These are phyloP conservation scores for Noctua janthina DNA, from an alignment of 2,888 invertebrate species.

Conservation along the genomic window DNA sequence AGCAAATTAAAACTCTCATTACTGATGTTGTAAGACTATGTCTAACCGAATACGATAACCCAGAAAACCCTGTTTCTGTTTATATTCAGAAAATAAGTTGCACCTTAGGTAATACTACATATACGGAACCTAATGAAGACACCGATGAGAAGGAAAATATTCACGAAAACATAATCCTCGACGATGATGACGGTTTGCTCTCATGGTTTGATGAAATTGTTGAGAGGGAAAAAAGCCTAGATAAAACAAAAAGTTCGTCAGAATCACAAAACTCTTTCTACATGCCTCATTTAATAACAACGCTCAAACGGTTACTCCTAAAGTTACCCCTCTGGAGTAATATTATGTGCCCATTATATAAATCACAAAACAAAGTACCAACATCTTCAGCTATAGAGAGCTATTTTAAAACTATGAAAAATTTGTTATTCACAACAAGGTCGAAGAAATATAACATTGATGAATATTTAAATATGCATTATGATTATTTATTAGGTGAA, in stretches of 20 bases:
- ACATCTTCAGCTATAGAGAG: constrained; percentile 53
- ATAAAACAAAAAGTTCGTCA: constrained; percentile 51
- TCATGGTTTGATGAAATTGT: constrained; percentile 54
- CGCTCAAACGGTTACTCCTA: constrained; percentile 53
- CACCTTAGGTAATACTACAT: constrained; percentile 51
- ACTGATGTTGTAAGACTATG: constrained; percentile 52
- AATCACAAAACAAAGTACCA: constrained; percentile 52
- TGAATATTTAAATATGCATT: constrained; percentile 53
- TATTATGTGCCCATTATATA: constrained; percentile 43
- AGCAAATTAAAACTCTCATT: constrained; percentile 51
- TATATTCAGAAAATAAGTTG: constrained; percentile 52
- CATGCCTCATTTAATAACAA: constrained; percentile 54
- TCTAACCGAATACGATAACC: constrained; percentile 52
- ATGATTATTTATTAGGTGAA: constrained; percentile 51
- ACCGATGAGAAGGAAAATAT: constrained; percentile 53
- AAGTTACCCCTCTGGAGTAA: constrained; percentile 56
- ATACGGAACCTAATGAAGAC: constrained; percentile 49
- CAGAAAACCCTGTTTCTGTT: constrained; percentile 50
- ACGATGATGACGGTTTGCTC: constrained; percentile 51
- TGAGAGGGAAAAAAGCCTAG: constrained; percentile 50
- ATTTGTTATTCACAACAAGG: constrained; percentile 53
- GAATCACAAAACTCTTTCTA: constrained; percentile 51
- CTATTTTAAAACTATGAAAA: constrained; percentile 55
- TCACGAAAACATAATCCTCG: constrained; percentile 51
- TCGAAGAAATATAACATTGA: constrained; percentile 48